Base-by-base conservation (phyloP, 2,113 vertebrate species). In the Colistium nudipinnis region DNA sequence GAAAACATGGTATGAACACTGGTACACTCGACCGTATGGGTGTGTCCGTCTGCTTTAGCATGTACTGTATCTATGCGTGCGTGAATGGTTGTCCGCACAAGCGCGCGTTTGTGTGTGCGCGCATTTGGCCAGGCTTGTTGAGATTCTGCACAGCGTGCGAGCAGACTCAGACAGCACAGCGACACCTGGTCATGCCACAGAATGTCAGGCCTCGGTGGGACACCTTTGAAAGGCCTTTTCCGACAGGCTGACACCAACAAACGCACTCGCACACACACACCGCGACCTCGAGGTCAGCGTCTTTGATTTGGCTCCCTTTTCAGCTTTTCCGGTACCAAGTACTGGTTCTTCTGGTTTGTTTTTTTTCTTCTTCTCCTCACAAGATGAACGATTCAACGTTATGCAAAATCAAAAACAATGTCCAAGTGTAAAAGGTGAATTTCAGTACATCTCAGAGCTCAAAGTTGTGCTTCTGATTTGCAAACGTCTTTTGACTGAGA, bases 151-250 rank as follows among this genome's bases (percentile, higher is more conserved):
- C 71, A 56, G 71, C 49, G 70, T 59, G 54, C 47, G 39, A 65
- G 64, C 78, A 78, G 70, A 59, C 80, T 82, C 64, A 41, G 31
- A 33, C 13, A 6, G 79, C 27, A 36, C 69, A 66, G 66, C 27
- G 69, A 83, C 88, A 91, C 85, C 82, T 89, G 88, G 88, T 88
- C 85, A 82, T 71, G 82, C 82, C 82, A 87, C 82, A 83, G 77
- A 83, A 81, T 62, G 1, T 71, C 69, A 57, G 62, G 74, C 44
- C 84, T 71, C 80, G 35, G 64, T 53, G 81, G 81, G 73, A 83
- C 68, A 70, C 68, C 80, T 67, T 62, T 63, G 78, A 80, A 57
- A 78, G 74, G 61, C 41, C 78, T n/a, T 74, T 56, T 69, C 70
- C 31, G 28, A 74, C 56, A 71, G 60, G 44, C 59, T 59, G 56